A percentile compares a stretch with the other conserved stretches of the same genome.
phyloP scores from a whole-genome alignment of 2,113 vertebrate genomes.

The Trinectes maculatus region DNA sequence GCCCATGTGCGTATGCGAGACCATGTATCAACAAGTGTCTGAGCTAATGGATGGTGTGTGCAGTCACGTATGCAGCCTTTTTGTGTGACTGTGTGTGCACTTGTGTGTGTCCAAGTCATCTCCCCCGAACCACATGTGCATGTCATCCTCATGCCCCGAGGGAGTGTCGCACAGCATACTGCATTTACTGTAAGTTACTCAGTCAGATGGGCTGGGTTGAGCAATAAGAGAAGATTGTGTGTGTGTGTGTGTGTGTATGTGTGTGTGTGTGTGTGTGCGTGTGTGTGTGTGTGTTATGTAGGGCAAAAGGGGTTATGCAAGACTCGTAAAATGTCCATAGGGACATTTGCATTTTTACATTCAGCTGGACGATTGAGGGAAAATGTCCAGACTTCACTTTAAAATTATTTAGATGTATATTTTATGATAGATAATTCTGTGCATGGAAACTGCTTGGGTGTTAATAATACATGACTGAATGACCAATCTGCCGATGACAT shows the following conservation, averaged over 20 bases:
- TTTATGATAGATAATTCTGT: too few species aligned
- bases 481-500: too few species aligned
- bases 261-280: neutral
- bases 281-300: conserved; percentile 17
- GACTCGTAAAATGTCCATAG: too few species aligned
- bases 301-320: neutral
- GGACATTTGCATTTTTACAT: too few species aligned
- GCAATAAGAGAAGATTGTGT: conserved; percentile 41
- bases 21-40: conserved; percentile 46
- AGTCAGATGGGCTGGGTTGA: conserved; percentile 38
- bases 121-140: conserved; percentile 47
- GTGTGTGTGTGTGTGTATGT: neutral
- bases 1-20: neutral
- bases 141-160: conserved; percentile 30
- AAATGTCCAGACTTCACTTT: too few species aligned
- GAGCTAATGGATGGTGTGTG: neutral
- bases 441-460: too few species aligned
- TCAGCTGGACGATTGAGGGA: too few species aligned
- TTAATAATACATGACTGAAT: too few species aligned
- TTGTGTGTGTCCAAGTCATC: conserved; percentile 23
- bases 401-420: too few species aligned
- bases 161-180: conserved; percentile 26
- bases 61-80: neutral
- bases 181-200: conserved; percentile 58
- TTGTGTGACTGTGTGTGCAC: neutral